Evolutionary conservation across 2,797 vertebrate species (phyloP).

Genomic region (Cephalopachus bancanus): DNA sequence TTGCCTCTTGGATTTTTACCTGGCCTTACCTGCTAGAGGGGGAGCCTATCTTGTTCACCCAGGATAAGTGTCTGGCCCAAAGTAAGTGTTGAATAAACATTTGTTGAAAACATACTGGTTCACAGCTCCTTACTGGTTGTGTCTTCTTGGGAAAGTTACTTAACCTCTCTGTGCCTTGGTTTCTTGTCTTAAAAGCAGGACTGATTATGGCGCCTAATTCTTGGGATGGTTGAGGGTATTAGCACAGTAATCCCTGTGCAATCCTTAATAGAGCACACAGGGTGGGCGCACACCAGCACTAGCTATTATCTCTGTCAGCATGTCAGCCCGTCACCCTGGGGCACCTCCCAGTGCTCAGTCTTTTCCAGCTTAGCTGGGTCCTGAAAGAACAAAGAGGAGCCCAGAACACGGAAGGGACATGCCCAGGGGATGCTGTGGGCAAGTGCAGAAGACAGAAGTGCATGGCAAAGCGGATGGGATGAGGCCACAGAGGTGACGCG

Average conservation of each 20-base stretch:
- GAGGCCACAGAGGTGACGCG: not conserved
- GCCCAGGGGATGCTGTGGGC: rapidly evolving
- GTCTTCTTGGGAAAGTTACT: not conserved
- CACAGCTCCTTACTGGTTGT: not conserved
- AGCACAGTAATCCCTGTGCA: not conserved
- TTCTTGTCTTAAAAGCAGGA: constrained; percentile 27
- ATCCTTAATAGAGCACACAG: not conserved
- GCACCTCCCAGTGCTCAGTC: not conserved
- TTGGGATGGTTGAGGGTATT: not conserved
- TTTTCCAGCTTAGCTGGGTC: not conserved
- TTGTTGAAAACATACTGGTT: not conserved
- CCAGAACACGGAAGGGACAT: not conserved
- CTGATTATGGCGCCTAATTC: not conserved
- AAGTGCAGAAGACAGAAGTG: not conserved
- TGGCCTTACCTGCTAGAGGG: not conserved
- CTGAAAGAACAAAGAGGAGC: not conserved
- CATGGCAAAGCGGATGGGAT: not conserved
- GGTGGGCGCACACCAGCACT: not conserved
- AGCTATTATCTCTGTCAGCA: not conserved
- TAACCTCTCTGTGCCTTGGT: not conserved
- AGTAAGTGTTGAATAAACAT: not conserved
- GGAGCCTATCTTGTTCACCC: not conserved
- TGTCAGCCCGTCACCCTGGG: not conserved
- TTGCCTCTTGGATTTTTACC: not conserved
- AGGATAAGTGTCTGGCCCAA: not conserved